Evolutionary conservation across 2,888 invertebrate genomes (phyloP).

Genomic region (Nasonovia ribisnigri): DNA sequence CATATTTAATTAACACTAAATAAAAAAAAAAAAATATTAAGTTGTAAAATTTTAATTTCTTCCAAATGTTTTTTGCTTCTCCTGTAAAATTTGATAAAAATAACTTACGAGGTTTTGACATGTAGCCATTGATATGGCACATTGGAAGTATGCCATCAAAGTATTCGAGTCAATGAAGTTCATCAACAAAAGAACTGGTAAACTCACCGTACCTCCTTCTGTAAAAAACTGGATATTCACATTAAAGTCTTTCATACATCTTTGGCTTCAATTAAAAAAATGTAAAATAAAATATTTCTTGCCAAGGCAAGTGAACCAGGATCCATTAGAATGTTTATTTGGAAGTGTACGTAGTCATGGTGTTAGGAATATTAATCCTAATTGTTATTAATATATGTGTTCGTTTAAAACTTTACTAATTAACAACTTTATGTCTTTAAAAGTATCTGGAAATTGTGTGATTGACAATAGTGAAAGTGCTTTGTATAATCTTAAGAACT

Average conservation of each 20-base stretch:
- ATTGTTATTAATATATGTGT: slow-evolving; percentile 22
- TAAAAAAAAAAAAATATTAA: too few relatives aligned
- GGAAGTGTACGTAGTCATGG: slow-evolving; percentile 22
- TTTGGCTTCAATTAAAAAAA: slow-evolving; percentile 40
- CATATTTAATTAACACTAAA: too few relatives aligned
- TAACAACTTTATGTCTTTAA: neutral
- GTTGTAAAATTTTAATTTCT: too few relatives aligned
- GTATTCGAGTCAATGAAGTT: slow-evolving; percentile 41
- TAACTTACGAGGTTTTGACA: too few relatives aligned
- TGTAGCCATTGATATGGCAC: neutral
- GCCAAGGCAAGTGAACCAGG: slow-evolving; percentile 38
- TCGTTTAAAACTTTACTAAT: slow-evolving; percentile 30
- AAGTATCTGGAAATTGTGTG: slow-evolving; percentile 21
- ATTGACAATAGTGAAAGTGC: neutral
- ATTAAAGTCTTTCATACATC: neutral
- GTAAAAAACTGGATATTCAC: neutral
- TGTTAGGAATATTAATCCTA: slow-evolving; percentile 37
- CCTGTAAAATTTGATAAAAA: too few relatives aligned
- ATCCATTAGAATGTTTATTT: slow-evolving; percentile 6
- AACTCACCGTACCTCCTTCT: slow-evolving; percentile 22
- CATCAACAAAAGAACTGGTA: slow-evolving; percentile 11
- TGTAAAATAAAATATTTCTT: slow-evolving; percentile 30
- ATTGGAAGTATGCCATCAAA: neutral
- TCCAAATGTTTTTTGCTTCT: too few relatives aligned
- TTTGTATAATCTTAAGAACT: slow-evolving; percentile 2